Evolutionary conservation across 2,797 vertebrate genomes (phyloP).

Genomic region (Spinibarbus caldwelli): DNA sequence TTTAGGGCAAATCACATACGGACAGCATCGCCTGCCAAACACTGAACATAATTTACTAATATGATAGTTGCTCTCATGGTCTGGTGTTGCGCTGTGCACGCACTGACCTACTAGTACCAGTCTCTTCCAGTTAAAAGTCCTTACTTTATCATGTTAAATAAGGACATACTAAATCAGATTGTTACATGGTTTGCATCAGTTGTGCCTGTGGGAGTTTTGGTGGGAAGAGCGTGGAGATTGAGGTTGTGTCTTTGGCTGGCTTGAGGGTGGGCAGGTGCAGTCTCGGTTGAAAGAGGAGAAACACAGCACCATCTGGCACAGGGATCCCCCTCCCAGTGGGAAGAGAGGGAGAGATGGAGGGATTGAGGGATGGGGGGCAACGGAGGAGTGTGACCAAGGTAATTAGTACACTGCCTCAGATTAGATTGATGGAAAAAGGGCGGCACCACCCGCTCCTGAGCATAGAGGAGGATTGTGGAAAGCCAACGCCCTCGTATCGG

Average conservation of each 20-base stretch:
- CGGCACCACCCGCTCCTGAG: neutral
- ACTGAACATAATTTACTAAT: conserved; percentile 27
- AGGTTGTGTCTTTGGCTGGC: conserved; percentile 37
- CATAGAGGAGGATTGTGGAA: neutral
- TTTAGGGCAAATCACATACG: conserved; percentile 32
- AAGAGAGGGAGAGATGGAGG: conserved; percentile 50
- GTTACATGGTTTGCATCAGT: neutral
- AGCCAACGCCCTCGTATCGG: neutral
- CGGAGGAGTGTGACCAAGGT: conserved; percentile 57
- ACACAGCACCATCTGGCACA: conserved; percentile 77
- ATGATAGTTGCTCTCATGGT: conserved; percentile 27
- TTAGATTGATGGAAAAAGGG: conserved; percentile 57
- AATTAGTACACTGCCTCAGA: conserved; percentile 68
- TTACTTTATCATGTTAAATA: conserved; percentile 6
- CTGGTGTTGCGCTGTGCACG: neutral
- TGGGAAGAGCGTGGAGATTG: conserved; percentile 27
- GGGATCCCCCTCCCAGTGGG: conserved; percentile 75
- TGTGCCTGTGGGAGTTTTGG: conserved; percentile 42
- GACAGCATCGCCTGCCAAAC: conserved; percentile 11
- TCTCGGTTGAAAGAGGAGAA: conserved; percentile 69
- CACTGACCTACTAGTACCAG: conserved; percentile 41
- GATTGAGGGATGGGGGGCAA: conserved; percentile 36
- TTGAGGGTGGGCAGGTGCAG: conserved; percentile 58
- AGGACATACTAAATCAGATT: neutral
- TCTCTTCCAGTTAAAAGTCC: conserved; percentile 26